These are phyloP conservation scores for Cepphus grylle DNA, from an alignment of 2,113 vertebrate genomes.

Conservation along the genomic window DNA sequence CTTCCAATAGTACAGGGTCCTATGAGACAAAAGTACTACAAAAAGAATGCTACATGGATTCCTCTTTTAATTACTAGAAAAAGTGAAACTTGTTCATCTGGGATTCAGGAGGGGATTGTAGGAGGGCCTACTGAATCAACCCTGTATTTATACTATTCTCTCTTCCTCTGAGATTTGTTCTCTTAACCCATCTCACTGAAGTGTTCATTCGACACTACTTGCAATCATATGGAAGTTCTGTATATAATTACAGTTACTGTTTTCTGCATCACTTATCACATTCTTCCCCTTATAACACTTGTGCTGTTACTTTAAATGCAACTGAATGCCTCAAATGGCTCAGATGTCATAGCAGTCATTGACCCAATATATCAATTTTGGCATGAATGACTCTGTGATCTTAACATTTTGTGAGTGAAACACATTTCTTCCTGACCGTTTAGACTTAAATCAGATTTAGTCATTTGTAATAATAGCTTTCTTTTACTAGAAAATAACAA, in stretches of 20 bases:
- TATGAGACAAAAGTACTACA: not conserved
- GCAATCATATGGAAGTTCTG: not conserved
- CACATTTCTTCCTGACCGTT: not conserved
- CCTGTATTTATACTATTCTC: not conserved
- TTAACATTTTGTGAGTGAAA: not conserved
- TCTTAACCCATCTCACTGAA: not conserved
- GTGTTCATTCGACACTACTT: not conserved
- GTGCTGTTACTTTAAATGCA: not conserved
- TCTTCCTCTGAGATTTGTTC: not conserved
- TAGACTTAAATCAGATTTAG: not conserved
- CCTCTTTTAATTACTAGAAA: not conserved
- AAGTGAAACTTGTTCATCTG: not conserved
- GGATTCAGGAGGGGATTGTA: not conserved
- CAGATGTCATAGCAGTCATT: not conserved
- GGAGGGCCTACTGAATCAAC: not conserved
- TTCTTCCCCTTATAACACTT: not conserved
- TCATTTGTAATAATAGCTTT: not conserved
- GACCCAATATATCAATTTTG: not conserved
- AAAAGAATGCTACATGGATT: not conserved
- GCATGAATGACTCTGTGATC: not conserved
- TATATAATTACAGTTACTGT: not conserved
- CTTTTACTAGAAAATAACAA: not conserved
- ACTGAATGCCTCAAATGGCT: not conserved
- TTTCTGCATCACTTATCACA: not conserved
- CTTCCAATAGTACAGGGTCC: not conserved